phyloP scores from a whole-genome alignment of 2,797 vertebrate genomes.

The Glyptemys insculpta region DNA sequence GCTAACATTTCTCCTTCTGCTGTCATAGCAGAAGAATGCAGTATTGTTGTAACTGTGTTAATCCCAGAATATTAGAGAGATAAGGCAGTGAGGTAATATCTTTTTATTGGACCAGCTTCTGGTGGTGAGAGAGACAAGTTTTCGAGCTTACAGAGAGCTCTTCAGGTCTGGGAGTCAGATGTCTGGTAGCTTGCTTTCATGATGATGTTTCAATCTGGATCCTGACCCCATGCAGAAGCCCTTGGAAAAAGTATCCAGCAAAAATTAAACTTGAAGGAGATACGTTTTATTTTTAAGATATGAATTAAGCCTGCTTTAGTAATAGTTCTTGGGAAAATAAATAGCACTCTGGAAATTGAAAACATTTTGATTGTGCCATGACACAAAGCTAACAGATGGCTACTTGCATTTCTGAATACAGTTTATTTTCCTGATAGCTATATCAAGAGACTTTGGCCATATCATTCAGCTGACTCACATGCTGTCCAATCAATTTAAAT shows the following conservation, averaged over 20 bases:
- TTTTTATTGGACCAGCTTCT: neutral
- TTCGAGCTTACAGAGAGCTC: neutral
- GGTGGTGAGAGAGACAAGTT: neutral
- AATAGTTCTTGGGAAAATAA: rapidly evolving
- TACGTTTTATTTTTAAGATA: neutral
- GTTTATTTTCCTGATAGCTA: neutral
- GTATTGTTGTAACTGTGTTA: neutral
- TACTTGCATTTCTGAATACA: neutral
- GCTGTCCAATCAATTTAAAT: neutral
- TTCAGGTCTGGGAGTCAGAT: neutral
- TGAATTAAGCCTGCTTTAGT: neutral
- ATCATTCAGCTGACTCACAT: neutral
- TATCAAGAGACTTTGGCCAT: neutral
- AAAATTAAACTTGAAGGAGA: neutral
- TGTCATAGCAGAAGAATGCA: neutral
- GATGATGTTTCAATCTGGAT: neutral
- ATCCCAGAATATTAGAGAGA: neutral
- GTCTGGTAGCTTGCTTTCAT: neutral
- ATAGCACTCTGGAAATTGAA: neutral
- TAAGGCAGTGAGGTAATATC: neutral
- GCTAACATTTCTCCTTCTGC: neutral
- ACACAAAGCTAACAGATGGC: neutral
- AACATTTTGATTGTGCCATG: neutral
- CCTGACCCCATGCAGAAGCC: neutral
- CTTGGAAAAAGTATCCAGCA: neutral